phyloP scores from a whole-genome alignment of 2,888 invertebrate species.

The Yponomeuta evonymella region DNA sequence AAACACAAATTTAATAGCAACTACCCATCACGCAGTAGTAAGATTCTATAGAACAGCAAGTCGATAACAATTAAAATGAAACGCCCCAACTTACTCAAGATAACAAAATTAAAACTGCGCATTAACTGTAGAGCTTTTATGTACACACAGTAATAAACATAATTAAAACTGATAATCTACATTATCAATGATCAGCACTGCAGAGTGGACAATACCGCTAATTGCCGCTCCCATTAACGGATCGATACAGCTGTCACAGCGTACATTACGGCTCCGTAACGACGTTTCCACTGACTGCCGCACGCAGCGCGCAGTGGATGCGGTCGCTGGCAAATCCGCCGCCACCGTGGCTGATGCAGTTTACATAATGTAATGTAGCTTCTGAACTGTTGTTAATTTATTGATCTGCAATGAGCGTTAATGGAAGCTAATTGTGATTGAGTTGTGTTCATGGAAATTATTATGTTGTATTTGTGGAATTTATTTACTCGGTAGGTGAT shows the following conservation, averaged over 20 bases:
- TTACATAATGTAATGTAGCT: not conserved
- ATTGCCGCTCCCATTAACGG: not conserved
- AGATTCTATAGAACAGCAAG: too few relatives aligned
- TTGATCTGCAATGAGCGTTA: not conserved
- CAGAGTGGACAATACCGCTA: not conserved
- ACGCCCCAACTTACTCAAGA: not conserved
- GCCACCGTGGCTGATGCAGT: not conserved
- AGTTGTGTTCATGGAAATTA: not conserved
- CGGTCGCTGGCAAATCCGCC: not conserved
- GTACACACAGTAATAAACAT: not conserved
- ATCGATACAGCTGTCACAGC: not conserved
- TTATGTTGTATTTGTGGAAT: too few relatives aligned
- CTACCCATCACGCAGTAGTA: too few relatives aligned
- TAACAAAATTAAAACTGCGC: not conserved
- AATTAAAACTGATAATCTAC: conserved; percentile 5
- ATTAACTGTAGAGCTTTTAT: not conserved
- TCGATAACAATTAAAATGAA: not conserved
- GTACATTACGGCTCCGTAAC: conserved; percentile 21
- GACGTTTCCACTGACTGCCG: conserved; percentile 17
- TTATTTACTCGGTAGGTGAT: too few relatives aligned
- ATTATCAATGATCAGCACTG: conserved; percentile 1
- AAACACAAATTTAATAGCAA: too few relatives aligned
- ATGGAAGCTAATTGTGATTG: conserved; percentile 2
- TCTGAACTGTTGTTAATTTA: not conserved
- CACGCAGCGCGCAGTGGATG: conserved; percentile 4